phyloP scores from a whole-genome alignment of 2,797 vertebrate species.

The Neosilurus mollespiculum region DNA sequence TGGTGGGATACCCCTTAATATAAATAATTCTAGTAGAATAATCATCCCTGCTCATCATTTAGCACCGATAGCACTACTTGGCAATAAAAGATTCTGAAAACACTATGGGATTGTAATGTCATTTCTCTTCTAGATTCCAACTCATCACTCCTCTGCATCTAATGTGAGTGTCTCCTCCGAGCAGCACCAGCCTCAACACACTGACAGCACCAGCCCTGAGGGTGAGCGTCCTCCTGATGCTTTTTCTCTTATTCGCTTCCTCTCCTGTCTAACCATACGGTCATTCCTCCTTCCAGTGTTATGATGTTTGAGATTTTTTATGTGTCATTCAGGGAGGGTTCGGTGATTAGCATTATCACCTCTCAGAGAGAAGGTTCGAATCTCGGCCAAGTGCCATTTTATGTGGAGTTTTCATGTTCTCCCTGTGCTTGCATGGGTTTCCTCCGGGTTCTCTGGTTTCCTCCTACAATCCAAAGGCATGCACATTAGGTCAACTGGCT shows the following conservation, averaged over 20 bases:
- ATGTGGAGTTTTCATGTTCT: no score
- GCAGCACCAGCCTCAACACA: constrained; percentile 63
- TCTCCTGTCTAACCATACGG: not conserved
- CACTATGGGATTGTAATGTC: not conserved
- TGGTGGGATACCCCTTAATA: not conserved
- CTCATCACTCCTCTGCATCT: constrained; percentile 76
- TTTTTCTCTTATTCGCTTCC: not conserved
- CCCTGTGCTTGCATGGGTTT: no score
- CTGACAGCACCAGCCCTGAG: constrained; percentile 80
- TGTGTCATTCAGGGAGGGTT: not conserved
- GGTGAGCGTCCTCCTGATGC: constrained; percentile 68
- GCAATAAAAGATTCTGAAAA: not conserved
- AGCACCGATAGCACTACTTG: not conserved
- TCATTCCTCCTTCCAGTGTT: not conserved
- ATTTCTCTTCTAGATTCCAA: constrained; percentile 72
- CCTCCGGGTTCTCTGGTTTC: no score
- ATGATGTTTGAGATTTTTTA: not conserved
- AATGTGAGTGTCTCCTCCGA: constrained; percentile 82
- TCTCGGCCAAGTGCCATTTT: no score
- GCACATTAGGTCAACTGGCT: no score
- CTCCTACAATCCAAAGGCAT: no score
- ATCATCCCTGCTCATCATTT: not conserved
- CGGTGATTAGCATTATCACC: no score
- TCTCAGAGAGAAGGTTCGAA: no score
- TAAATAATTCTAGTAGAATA: not conserved